Evolutionary conservation across 2,888 invertebrate species (phyloP).

Genomic region (Pachymerium ferrugineum): DNA sequence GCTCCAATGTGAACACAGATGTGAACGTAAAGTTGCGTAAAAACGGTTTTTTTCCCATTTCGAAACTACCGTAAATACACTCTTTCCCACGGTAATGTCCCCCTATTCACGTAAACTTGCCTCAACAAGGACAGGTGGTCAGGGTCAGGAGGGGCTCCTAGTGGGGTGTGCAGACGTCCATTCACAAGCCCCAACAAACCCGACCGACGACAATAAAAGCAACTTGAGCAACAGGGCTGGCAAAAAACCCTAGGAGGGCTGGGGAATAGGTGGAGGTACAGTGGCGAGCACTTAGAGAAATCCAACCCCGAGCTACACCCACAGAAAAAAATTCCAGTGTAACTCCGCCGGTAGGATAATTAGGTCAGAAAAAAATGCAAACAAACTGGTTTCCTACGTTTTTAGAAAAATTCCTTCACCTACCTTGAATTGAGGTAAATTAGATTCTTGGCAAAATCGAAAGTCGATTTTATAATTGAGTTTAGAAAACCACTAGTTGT

Average conservation of each 20-base stretch:
- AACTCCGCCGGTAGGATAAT: no score
- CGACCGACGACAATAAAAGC: not conserved
- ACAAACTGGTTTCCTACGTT: no score
- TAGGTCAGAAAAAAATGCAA: no score
- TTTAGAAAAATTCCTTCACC: no score
- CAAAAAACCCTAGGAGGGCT: not conserved
- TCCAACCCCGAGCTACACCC: not conserved
- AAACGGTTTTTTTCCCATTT: no score
- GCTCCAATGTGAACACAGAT: no score
- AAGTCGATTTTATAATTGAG: no score
- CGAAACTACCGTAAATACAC: not conserved
- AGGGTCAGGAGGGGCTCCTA: conserved; percentile 1
- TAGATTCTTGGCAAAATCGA: no score
- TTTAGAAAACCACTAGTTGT: no score
- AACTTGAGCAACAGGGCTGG: conserved; percentile 10
- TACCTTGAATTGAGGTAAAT: no score
- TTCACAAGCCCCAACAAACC: not conserved
- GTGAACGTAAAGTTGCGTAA: no score
- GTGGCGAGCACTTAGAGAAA: conserved; percentile 6
- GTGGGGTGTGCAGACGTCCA: conserved; percentile 5
- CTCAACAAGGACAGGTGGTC: conserved; percentile 1
- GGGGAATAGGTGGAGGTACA: not conserved
- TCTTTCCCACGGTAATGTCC: conserved; percentile 16
- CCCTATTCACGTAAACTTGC: conserved; percentile 2
- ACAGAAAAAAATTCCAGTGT: not conserved